These are phyloP conservation scores for Noctua pronuba DNA, from an alignment of 2,888 invertebrate genomes.

Conservation along the genomic window DNA sequence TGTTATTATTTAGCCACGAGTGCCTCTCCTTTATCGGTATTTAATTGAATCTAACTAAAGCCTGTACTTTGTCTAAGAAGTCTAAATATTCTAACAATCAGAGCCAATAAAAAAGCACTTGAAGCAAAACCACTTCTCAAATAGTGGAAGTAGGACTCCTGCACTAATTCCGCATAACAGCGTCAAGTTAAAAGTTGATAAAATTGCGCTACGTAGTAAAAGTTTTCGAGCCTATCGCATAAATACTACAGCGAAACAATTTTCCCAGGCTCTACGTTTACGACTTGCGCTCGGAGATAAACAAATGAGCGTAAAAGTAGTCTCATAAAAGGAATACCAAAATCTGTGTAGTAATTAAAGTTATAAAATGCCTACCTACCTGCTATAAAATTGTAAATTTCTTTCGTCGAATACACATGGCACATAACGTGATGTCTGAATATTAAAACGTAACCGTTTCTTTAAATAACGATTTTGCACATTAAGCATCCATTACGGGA, in stretches of 20 bases:
- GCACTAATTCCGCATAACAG: conserved; percentile 26
- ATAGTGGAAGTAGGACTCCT: conserved; percentile 17
- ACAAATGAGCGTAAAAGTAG: conserved; percentile 38
- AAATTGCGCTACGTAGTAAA: conserved; percentile 36
- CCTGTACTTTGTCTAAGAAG: neutral
- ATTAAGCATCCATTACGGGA: conserved; percentile 69
- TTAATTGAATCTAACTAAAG: conserved; percentile 25
- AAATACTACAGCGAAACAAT: conserved; percentile 55
- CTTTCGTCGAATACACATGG: neutral
- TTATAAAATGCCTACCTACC: neutral
- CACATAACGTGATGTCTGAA: conserved; percentile 10
- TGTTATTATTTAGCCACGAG: too few species aligned
- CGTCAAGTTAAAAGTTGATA: conserved; percentile 47
- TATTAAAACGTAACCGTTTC: conserved; percentile 35
- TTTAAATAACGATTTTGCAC: conserved; percentile 61
- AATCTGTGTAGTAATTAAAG: conserved; percentile 27
- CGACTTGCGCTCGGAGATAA: conserved; percentile 48
- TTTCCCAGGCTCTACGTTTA: conserved; percentile 44
- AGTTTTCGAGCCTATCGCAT: conserved; percentile 50
- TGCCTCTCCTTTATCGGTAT: conserved; percentile 16
- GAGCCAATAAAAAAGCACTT: neutral
- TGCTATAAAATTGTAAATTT: neutral
- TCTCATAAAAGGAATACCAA: conserved; percentile 32
- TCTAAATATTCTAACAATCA: neutral
- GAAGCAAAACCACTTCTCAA: conserved; percentile 12